phyloP scores from a whole-genome alignment of 2,888 invertebrate genomes.

The Drosophila hamatofila region DNA sequence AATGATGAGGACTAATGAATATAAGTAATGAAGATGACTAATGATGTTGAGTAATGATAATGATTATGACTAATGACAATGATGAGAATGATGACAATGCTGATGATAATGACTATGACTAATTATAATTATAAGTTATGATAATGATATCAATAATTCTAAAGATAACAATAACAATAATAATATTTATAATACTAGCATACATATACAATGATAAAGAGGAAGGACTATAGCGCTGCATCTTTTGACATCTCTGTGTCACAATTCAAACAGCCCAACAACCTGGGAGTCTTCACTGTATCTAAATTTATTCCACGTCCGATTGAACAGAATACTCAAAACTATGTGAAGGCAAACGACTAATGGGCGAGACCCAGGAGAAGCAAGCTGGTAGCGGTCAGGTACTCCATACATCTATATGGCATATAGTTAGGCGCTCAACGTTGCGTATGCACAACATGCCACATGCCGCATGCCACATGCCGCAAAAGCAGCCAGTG shows the following conservation, averaged over 20 bases:
- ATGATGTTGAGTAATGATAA: neutral
- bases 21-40: neutral
- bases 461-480: constrained; percentile 7
- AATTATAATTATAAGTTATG: neutral
- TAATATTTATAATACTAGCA: neutral
- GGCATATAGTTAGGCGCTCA: constrained; percentile 17
- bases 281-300: neutral
- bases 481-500: constrained; percentile 9
- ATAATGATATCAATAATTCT: neutral
- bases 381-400: neutral
- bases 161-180: neutral
- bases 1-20: neutral
- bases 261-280: neutral
- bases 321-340: constrained; percentile 1
- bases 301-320: constrained; percentile 20
- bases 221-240: neutral
- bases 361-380: neutral
- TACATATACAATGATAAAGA: neutral
- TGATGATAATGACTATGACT: neutral
- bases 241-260: neutral
- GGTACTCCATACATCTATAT: neutral
- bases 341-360: constrained; percentile 5
- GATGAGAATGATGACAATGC: neutral
- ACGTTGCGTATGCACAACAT: constrained; percentile 48
- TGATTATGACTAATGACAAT: neutral